These are phyloP conservation scores for Cosmopolites sordidus DNA, from an alignment of 2,888 invertebrate species.

Conservation along the genomic window DNA sequence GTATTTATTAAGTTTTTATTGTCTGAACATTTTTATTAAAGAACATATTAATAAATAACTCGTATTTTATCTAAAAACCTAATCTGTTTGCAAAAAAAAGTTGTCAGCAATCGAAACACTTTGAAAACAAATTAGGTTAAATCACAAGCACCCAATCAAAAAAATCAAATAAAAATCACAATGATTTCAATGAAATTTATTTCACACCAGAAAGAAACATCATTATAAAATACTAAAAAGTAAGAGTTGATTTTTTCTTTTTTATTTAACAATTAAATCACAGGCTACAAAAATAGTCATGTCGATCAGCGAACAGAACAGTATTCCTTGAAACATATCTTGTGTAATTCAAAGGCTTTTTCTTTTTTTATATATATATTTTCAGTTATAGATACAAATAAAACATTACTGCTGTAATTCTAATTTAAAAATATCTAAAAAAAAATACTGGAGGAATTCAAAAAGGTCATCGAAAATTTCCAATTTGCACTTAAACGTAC, in stretches of 20 bases:
- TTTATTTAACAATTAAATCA: slow-evolving; percentile 30
- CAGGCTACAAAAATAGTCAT: slow-evolving; percentile 29
- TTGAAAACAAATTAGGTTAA: slow-evolving; percentile 8
- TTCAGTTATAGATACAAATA: background rate
- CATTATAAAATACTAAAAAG: slow-evolving; percentile 33
- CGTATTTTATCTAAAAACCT: background rate
- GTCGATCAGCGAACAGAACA: background rate
- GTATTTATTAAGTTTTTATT: slow-evolving; percentile 37
- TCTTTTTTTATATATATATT: no score
- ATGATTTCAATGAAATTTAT: slow-evolving; percentile 34
- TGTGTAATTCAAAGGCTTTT: background rate
- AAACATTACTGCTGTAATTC: background rate
- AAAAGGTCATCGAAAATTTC: background rate
- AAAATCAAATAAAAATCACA: slow-evolving; percentile 31
- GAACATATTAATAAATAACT: slow-evolving; percentile 29
- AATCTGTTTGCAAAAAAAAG: background rate
- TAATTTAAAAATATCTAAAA: slow-evolving; percentile 4
- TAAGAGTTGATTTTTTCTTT: slow-evolving; percentile 16
- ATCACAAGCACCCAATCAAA: slow-evolving; percentile 11
- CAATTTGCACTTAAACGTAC: slow-evolving; percentile 19
- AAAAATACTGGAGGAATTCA: slow-evolving; percentile 5
- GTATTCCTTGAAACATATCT: slow-evolving; percentile 1
- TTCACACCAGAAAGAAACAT: slow-evolving; percentile 35
- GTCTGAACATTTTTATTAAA: slow-evolving; percentile 37
- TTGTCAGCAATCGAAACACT: background rate